These are phyloP conservation scores for Oceanodroma tethys DNA, from an alignment of 2,113 vertebrate genomes.

Conservation along the genomic window DNA sequence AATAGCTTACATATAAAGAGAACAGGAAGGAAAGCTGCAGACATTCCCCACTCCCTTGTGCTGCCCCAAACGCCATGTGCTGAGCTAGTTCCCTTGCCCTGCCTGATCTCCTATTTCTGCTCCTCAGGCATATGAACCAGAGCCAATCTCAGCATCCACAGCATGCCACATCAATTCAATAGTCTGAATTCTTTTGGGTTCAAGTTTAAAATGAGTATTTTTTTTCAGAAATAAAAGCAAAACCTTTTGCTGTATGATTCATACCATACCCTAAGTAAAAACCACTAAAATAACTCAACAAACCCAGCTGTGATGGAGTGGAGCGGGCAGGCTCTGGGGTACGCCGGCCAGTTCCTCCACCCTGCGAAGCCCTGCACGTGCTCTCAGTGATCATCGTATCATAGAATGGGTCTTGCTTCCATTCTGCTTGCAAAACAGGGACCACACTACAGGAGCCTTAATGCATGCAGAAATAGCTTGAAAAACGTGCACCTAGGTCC, in stretches of 20 bases:
- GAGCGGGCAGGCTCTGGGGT: background rate
- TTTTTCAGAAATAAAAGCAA: background rate
- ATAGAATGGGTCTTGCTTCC: background rate
- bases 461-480: background rate
- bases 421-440: background rate
- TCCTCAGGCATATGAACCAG: background rate
- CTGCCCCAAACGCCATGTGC: fast-evolving
- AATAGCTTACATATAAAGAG: background rate
- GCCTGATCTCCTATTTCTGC: background rate
- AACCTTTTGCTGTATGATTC: background rate
- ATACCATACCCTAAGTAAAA: background rate
- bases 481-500: background rate
- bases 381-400: fast-evolving
- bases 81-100: background rate
- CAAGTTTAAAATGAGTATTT: background rate
- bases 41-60: no score
- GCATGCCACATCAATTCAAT: background rate
- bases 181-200: background rate
- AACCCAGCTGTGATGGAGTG: background rate
- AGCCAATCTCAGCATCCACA: background rate
- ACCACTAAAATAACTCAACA: background rate
- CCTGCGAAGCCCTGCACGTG: fast-evolving
- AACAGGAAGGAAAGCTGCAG: background rate
- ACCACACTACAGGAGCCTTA: background rate
- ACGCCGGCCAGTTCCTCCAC: background rate